Evolutionary conservation across 2,797 vertebrate species (phyloP), one percentile per base, ranked within the genome.

Genomic region (Bovichtus diacanthus): DNA sequence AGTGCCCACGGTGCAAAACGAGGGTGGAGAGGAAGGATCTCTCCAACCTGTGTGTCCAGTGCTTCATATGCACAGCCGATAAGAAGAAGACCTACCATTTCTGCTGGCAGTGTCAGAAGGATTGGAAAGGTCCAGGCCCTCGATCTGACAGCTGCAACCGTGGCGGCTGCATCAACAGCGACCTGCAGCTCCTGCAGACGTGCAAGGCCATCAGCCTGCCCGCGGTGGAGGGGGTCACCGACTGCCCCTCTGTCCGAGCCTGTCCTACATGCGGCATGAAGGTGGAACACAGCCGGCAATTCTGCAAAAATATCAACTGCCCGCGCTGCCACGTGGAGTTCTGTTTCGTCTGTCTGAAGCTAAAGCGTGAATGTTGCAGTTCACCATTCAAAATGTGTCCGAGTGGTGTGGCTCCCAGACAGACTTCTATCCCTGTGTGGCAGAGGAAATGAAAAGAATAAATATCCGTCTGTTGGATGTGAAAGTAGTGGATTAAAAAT

Each of bases 331-430:
- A 55, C 0, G 9, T 63, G 0, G 61, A 65, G 43, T 94, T 93
- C 70, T 94, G 92, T 34, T 94, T 92, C 8, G 64, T 92, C 3
- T 94, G 93, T 69, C 80, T 93, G 67, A 88, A 92, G 47, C 46
- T 53, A 0, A 91, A 88, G 27, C 0, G 5, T 0, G 15, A 76
- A 46, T 89, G 86, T 41, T 7, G 0, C 13, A 86, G 83, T 11
- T 49, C 79, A 2, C 70, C 87, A 0, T 88, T 59, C 0, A 0
- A 0, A 9, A 56, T 77, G 0, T 90, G 87, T 43, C 49, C 61
- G 0, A 6, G 38, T n/a, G 81, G 88, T 0, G 85, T 85, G 25
- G 81, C 83, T 0, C 67, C 75, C 0, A 81, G 83, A 46, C 88
- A 90, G 54, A 87, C 75, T 6, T 46, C 73, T 0, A 72, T 88